Conservation (phyloP, 2,888 invertebrate species). For the Limenitis camilla region DNA sequence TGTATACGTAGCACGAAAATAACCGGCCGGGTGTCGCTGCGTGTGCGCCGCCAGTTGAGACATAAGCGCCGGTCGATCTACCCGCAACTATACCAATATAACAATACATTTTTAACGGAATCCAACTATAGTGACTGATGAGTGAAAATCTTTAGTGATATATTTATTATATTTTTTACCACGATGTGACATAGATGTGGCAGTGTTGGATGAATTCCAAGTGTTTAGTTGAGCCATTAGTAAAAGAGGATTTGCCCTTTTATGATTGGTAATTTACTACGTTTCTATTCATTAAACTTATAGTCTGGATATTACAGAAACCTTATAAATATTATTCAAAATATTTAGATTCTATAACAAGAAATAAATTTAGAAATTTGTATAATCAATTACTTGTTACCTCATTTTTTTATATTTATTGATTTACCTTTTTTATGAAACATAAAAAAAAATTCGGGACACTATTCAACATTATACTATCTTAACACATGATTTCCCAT, state of each 20-base stretch:
- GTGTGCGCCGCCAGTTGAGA: conserved; percentile 34
- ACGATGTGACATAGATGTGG: conserved; percentile 35
- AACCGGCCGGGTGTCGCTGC: conserved; percentile 64
- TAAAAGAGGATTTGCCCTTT: conserved; percentile 37
- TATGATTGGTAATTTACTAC: conserved; percentile 36
- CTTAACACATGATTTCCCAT: too few species aligned
- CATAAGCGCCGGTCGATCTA: conserved; percentile 30
- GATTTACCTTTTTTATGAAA: too few species aligned
- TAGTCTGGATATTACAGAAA: background rate
- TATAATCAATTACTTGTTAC: too few species aligned
- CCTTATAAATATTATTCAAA: too few species aligned
- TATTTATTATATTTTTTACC: conserved; percentile 26
- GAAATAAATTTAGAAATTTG: too few species aligned
- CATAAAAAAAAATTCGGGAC: too few species aligned
- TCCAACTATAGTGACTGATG: conserved; percentile 6
- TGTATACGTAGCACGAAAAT: conserved; percentile 69
- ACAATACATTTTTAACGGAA: conserved; percentile 10
- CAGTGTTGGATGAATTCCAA: conserved; percentile 53
- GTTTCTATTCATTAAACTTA: background rate
- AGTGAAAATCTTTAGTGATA: conserved; percentile 26
- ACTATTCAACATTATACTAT: too few species aligned
- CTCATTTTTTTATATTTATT: too few species aligned
- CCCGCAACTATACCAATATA: conserved; percentile 24
- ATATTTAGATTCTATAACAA: too few species aligned
- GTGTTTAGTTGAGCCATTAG: conserved; percentile 48